These are phyloP conservation scores for Yponomeuta evonymella DNA, from an alignment of 2,888 invertebrate genomes.

Conservation along the genomic window DNA sequence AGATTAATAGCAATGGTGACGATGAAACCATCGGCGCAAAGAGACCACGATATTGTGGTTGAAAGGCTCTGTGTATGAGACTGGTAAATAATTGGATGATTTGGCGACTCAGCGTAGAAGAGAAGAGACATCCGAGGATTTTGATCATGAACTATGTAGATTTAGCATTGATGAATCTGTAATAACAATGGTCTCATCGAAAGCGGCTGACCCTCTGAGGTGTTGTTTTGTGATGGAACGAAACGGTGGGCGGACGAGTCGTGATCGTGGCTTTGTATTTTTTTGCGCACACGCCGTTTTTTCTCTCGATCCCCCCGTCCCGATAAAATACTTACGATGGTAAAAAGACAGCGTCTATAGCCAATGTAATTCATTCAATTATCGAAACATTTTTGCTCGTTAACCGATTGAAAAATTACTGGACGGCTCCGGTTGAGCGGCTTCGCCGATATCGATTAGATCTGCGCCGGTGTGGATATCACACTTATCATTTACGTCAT, in stretches of 20 bases:
- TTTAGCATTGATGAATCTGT: too few relatives aligned
- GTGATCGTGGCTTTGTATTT: background rate
- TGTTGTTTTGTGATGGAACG: background rate
- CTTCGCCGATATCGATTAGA: constrained; percentile 5
- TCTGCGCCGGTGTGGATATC: background rate
- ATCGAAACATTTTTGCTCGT: constrained; percentile 13
- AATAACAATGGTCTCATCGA: too few relatives aligned
- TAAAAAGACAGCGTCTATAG: background rate
- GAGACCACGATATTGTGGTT: too few relatives aligned
- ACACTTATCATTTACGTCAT: background rate
- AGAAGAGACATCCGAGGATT: too few relatives aligned
- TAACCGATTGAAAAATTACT: constrained; percentile 7
- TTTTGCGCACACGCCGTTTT: background rate
- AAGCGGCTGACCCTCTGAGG: background rate
- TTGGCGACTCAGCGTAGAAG: too few relatives aligned
- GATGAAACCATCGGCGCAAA: too few relatives aligned
- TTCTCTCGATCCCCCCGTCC: background rate
- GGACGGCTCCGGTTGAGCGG: constrained; percentile 5
- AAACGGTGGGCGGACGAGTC: background rate
- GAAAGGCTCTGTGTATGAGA: too few relatives aligned
- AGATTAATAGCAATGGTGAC: too few relatives aligned
- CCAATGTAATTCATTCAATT: constrained; percentile 12
- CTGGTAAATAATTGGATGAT: too few relatives aligned
- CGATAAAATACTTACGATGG: background rate
- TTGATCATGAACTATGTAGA: too few relatives aligned